These are phyloP conservation scores for Carettochelys insculpta DNA, from an alignment of 2,113 vertebrate genomes.

Conservation along the genomic window DNA sequence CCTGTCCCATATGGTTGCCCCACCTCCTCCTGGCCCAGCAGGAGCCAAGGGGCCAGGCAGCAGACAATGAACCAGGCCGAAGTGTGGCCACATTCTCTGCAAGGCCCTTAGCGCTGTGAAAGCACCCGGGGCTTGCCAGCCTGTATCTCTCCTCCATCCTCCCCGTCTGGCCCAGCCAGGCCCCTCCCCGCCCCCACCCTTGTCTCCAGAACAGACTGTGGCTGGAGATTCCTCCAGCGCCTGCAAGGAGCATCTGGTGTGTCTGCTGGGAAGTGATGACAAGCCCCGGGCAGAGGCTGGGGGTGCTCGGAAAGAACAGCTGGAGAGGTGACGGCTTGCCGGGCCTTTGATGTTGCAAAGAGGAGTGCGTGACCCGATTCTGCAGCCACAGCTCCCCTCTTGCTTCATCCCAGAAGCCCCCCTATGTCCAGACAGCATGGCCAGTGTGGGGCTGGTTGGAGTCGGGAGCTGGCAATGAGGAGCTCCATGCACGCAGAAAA, in stretches of 20 bases:
- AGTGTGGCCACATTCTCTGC: neutral
- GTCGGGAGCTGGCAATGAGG: neutral
- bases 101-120: neutral
- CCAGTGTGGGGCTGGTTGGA: neutral
- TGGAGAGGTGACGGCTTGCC: neutral
- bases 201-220: neutral
- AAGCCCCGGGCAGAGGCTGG: neutral
- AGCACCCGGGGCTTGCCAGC: neutral
- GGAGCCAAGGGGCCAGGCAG: neutral
- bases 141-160: neutral
- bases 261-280: neutral
- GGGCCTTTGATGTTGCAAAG: neutral
- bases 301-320: neutral
- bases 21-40: neutral
- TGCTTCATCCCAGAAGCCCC: neutral
- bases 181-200: neutral
- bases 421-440: no score
- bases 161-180: neutral
- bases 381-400: no score
- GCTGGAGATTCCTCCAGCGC: neutral
- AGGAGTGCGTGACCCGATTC: neutral
- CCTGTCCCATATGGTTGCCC: no score
- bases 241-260: neutral
- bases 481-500: no score
- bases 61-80: neutral